phyloP scores from a whole-genome alignment of 2,113 vertebrate genomes.

The human region DNA sequence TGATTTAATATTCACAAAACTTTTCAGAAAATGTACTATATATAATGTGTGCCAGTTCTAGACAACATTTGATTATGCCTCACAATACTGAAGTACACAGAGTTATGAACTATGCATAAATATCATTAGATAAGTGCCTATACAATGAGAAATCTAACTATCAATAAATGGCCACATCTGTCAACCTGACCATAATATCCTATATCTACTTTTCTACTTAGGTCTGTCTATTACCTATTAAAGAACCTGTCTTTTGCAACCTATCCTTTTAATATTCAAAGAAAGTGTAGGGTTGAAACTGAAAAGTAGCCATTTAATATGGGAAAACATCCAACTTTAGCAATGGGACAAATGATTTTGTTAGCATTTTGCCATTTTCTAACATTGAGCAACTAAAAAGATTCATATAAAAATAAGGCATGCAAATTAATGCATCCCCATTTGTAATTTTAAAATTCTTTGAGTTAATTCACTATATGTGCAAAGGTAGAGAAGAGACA shows the following conservation, averaged over 20 bases:
- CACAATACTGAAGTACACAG: neutral
- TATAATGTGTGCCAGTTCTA: neutral
- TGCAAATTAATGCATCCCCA: neutral
- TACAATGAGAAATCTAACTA: neutral
- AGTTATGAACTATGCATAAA: neutral
- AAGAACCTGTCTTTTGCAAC: neutral
- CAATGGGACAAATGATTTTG: neutral
- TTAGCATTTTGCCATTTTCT: neutral
- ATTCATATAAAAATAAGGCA: slow-evolving; percentile 15
- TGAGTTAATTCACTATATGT: neutral
- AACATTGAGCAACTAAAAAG: slow-evolving; percentile 9
- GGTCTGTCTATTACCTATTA: neutral
- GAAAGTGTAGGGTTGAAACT: neutral
- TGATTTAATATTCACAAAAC: neutral
- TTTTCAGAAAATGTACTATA: neutral
- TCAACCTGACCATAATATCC: neutral
- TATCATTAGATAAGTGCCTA: neutral
- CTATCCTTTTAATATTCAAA: neutral
- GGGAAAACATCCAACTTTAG: neutral
- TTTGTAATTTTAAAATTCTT: slow-evolving; percentile 13
- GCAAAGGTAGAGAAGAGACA: neutral
- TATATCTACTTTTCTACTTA: neutral
- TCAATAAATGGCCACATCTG: neutral
- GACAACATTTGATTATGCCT: neutral
- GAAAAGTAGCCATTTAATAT: neutral